Base-by-base conservation (phyloP, 2,113 vertebrate genomes). In the Circaetus gallicus region DNA sequence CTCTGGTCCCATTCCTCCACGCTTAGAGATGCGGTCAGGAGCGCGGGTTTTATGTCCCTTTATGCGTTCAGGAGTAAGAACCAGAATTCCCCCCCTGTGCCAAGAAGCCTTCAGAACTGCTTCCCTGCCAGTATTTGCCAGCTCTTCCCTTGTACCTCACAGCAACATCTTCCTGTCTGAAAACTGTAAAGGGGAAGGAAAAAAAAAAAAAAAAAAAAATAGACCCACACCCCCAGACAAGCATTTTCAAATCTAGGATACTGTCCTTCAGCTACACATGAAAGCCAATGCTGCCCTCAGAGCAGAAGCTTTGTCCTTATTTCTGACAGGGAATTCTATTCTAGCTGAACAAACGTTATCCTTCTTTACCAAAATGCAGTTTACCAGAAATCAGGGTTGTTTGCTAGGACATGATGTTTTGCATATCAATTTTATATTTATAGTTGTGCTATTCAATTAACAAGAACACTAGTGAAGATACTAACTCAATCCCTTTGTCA, bases 21-120 rank as follows among this genome's bases (percentile, higher is more conserved):
- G 4, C 24, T 34, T 3, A 32, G 8, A 58, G 52, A 13, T n/a
- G 3, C 2, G 1, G 24, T 4, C 1, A 2, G 59, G 56, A 71
- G 4, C 3, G 5, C 0, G 1, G 40, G 10, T 32, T 73, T 81
- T 28, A 42, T 0, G 0, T 24, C 9, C 14, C 32, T 31, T 52
- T 34, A 50, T 0, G 1, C 16, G 22, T 29, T 28, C 52, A 76
- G 10, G 10, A 82, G 2, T 9, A 61, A 73, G 31, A 89, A 58
- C 9, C 32, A 79, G 34, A 82, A 77, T 22, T 73, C 1, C 7
- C 0, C 1, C 1, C 1, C 10, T 4, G 2, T 6, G 15, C 42
- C 34, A 52, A n/a, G 38, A 85, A 94, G n/a, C 28, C 40, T 36
- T 63, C 50, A n/a, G 59, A 78, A 31, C 17, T 40, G 43, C 24